Base-by-base conservation (phyloP, 2,113 vertebrate species). In the Emberiza fucata region DNA sequence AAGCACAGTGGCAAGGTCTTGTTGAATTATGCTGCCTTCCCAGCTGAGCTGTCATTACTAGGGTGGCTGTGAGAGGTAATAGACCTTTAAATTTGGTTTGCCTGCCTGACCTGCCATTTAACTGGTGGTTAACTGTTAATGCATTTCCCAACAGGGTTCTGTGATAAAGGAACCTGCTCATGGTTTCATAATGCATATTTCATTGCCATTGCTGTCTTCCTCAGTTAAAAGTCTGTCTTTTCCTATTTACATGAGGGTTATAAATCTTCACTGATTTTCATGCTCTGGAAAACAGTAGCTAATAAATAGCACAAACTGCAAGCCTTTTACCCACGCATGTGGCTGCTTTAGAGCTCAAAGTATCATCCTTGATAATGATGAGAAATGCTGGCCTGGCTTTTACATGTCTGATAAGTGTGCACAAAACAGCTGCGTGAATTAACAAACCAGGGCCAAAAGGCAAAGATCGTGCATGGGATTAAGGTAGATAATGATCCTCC, bases 341-440 rank as follows among this genome's bases (percentile, higher is more conserved):
- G 27, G 45, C 78, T 91, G 66, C 50, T 78, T 86, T 33, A 71
- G 79, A 78, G 87, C 71, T 96, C 96, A 92, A 93, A 93, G 87
- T 93, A 95, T 78, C 95, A 94, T 63, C 71, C 78, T 73, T 51
- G 90, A 90, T 88, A 94, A 92, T 2, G 2, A 42, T 35, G 64
- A 93, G 95, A 93, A 95, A 63, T 70, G 88, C 93, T 95, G 86
- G 85, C 57, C 80, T 94, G 82, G 93, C 88, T 95, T 35, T 95
- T 93, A 35, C 37, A 24, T 33, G 72, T 88, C 88, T 42, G 93
- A 83, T 93, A 95, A 97, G 42, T 66, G 63, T 56, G 50, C 44
- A 57, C 64, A 75, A 92, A 95, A 94, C 68, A 88, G 82, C 82
- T 86, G 81, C 84, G 69, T 0, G 31, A 88, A 95, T 93, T 90